Percentiles rank a stretch among this genome's conserved stretches.
phyloP scores from a whole-genome alignment of 2,888 invertebrate genomes.

The Candidula unifasciata region DNA sequence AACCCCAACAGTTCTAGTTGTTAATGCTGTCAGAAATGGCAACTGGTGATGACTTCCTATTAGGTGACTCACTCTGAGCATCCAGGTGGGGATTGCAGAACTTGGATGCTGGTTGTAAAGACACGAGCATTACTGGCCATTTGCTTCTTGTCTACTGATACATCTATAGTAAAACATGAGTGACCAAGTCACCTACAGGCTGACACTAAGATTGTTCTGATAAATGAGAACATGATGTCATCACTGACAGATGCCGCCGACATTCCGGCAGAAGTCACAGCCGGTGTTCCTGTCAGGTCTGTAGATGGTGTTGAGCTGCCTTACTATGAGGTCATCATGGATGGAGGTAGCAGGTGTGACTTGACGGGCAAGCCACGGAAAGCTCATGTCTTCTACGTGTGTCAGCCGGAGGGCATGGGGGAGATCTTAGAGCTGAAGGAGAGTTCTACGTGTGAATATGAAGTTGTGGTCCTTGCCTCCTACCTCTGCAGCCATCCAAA shows the following conservation, averaged over 20 bases:
- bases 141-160: no score
- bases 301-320: slow-evolving; percentile 92
- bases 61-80: no score
- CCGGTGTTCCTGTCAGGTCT: slow-evolving; percentile 26
- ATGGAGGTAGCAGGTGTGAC: slow-evolving; percentile 94
- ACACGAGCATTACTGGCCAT: no score
- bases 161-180: neutral
- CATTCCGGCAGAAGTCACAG: neutral
- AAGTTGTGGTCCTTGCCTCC: slow-evolving; percentile 91
- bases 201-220: no score
- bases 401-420: slow-evolving; percentile 90
- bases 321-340: slow-evolving; percentile 86
- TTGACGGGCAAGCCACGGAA: slow-evolving; percentile 89
- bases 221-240: neutral
- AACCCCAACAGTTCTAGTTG: no score
- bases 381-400: slow-evolving; percentile 91
- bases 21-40: no score
- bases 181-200: neutral
- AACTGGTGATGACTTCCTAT: no score
- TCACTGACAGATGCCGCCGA: neutral
- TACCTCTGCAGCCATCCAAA: slow-evolving; percentile 92
- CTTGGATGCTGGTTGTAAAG: no score
- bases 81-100: no score
- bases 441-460: slow-evolving; percentile 95
- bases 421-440: slow-evolving; percentile 96